phyloP scores from a whole-genome alignment of 2,113 vertebrate genomes.

The Pontoporia blainvillei region DNA sequence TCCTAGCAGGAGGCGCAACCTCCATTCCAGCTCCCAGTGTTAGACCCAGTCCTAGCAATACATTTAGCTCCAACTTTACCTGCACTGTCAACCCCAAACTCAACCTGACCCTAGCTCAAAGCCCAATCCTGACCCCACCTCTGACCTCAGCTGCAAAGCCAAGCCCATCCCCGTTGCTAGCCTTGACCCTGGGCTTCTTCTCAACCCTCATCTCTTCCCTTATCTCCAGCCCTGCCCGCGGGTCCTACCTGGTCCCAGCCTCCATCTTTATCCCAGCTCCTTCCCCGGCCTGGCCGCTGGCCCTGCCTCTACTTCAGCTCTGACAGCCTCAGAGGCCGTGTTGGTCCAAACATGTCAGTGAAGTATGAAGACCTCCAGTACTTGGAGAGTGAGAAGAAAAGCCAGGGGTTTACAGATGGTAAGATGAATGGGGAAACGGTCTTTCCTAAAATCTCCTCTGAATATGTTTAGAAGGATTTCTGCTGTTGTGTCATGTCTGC shows the following conservation, averaged over 20 bases:
- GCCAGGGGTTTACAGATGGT: neutral
- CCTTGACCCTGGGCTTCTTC: neutral
- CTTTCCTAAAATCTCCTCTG: neutral
- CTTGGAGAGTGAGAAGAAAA: neutral
- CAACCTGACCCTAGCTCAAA: neutral
- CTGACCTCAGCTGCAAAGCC: neutral
- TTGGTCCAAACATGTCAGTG: neutral
- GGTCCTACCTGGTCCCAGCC: neutral
- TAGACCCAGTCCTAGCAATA: neutral
- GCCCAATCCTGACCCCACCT: neutral
- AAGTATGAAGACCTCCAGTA: slow-evolving; percentile 34
- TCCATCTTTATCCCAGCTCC: neutral
- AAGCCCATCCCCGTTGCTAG: neutral
- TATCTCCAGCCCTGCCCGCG: neutral
- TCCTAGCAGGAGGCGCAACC: neutral
- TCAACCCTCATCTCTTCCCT: neutral
- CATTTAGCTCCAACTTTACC: neutral
- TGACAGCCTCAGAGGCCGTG: neutral
- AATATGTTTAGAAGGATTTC: neutral
- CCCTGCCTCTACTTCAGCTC: neutral
- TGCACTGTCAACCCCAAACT: neutral
- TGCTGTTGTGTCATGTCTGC: neutral
- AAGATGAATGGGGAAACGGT: neutral
- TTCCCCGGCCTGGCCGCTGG: neutral
- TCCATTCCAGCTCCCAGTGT: neutral